Evolutionary conservation across 2,113 vertebrate species (phyloP).

Genomic region (Stigmatopora nigra): DNA sequence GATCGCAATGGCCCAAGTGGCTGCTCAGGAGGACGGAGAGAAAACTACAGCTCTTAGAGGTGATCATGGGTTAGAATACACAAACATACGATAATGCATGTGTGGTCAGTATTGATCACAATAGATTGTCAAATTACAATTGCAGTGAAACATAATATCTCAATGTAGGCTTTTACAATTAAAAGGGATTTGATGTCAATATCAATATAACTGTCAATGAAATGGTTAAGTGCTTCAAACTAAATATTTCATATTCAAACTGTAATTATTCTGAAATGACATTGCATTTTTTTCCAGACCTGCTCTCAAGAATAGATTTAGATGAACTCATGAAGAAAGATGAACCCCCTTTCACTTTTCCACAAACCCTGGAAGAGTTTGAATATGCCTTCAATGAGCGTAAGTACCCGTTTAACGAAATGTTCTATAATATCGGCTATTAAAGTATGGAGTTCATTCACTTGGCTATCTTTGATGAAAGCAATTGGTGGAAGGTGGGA

Average conservation of each 20-base stretch:
- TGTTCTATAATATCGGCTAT: neutral
- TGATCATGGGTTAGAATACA: slow-evolving; percentile 41
- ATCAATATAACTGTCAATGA: too few species aligned
- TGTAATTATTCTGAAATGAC: neutral
- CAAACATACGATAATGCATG: neutral
- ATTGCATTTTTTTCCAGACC: slow-evolving; percentile 68
- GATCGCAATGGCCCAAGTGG: slow-evolving; percentile 84
- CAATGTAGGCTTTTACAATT: too few species aligned
- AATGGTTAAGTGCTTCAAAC: too few species aligned
- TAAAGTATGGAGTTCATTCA: neutral
- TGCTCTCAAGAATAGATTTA: slow-evolving; percentile 93
- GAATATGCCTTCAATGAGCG: slow-evolving; percentile 96
- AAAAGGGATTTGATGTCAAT: too few species aligned
- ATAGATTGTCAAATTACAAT: too few species aligned
- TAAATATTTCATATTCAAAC: too few species aligned
- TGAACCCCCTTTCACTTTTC: slow-evolving; percentile 91
- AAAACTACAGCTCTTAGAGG: slow-evolving; percentile 93
- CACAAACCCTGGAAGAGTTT: slow-evolving; percentile 92
- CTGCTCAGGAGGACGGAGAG: slow-evolving; percentile 88
- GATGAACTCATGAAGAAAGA: slow-evolving; percentile 99
- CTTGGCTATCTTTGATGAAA: slow-evolving; percentile 33
- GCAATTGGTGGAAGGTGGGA: slow-evolving; percentile 27
- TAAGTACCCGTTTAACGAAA: slow-evolving; percentile 63
- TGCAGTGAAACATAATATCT: too few species aligned
- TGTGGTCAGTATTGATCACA: neutral